Conservation (phyloP, 2,797 vertebrate species). For the Enteromius thamalakanensis region DNA sequence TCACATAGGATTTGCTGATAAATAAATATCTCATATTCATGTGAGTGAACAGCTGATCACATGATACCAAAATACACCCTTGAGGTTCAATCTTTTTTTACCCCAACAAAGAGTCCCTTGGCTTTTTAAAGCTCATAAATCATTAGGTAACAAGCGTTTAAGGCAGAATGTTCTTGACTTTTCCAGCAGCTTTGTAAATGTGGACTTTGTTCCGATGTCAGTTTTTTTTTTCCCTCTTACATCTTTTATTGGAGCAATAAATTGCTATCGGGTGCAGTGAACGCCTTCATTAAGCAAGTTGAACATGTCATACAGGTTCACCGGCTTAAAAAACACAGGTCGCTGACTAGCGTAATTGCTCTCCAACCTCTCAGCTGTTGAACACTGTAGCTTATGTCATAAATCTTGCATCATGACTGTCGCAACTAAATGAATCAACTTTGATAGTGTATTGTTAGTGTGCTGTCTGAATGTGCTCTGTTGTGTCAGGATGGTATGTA, state of each 20-base stretch:
- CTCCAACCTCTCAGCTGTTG: background rate
- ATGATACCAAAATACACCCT: conserved; percentile 50
- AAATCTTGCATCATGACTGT: conserved; percentile 22
- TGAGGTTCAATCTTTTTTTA: conserved; percentile 54
- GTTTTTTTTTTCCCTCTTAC: conserved; percentile 29
- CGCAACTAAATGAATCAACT: background rate
- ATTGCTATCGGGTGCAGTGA: conserved; percentile 63
- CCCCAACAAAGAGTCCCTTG: conserved; percentile 45
- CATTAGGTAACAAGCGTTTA: conserved; percentile 61
- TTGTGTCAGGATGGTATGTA: conserved; percentile 27
- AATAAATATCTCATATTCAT: conserved; percentile 59
- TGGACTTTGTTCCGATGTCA: conserved; percentile 60
- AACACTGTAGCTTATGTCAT: conserved; percentile 10
- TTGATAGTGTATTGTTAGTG: conserved; percentile 27
- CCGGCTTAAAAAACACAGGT: conserved; percentile 20
- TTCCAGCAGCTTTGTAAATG: conserved; percentile 65
- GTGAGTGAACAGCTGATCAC: conserved; percentile 71
- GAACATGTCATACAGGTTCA: conserved; percentile 35
- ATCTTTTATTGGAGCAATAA: conserved; percentile 72
- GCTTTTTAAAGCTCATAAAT: conserved; percentile 60
- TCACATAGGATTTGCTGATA: background rate
- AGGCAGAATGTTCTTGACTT: conserved; percentile 59
- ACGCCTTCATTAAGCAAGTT: conserved; percentile 57
- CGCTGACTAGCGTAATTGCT: background rate
- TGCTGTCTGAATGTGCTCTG: conserved; percentile 3